phyloP scores from a whole-genome alignment of 2,797 vertebrate species.

The Holocentrus rufus region DNA sequence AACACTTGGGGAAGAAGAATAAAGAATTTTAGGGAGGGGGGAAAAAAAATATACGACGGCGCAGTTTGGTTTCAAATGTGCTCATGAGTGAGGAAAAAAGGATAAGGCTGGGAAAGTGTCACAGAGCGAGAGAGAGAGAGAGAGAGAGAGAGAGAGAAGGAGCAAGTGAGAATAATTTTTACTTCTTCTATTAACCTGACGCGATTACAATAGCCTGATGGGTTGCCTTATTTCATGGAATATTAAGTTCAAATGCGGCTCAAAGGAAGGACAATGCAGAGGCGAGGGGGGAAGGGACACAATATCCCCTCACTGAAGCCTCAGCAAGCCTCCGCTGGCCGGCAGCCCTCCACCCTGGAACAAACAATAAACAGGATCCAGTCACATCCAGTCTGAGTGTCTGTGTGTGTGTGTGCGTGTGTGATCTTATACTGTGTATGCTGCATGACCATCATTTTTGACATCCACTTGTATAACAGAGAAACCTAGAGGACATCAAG shows the following conservation, averaged over 20 bases:
- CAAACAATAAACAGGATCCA: slow-evolving; percentile 66
- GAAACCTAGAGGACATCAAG: slow-evolving; percentile 1
- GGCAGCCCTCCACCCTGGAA: slow-evolving; percentile 43
- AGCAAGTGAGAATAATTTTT: slow-evolving; percentile 90
- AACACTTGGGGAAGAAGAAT: slow-evolving; percentile 79
- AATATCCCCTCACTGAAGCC: slow-evolving; percentile 45
- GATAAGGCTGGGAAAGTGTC: slow-evolving; percentile 63
- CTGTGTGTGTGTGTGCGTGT: slow-evolving; percentile 7
- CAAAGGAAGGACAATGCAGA: slow-evolving; percentile 88
- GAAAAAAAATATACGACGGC: slow-evolving; percentile 79
- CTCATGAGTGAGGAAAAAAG: slow-evolving; percentile 58
- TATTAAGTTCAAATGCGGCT: slow-evolving; percentile 98
- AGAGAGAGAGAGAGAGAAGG: slow-evolving; percentile 59
- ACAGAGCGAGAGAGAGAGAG: slow-evolving; percentile 65
- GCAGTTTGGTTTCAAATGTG: slow-evolving; percentile 88
- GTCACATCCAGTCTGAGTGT: slow-evolving; percentile 22
- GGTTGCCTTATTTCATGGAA: slow-evolving; percentile 95
- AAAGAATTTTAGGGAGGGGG: slow-evolving; percentile 61
- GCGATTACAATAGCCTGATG: slow-evolving; percentile 94
- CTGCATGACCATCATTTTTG: slow-evolving; percentile 9
- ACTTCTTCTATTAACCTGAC: slow-evolving; percentile 97
- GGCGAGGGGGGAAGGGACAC: slow-evolving; percentile 57
- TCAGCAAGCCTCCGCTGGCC: slow-evolving; percentile 44
- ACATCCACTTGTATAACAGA: background rate
- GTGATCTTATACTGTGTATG: background rate